Evolutionary conservation across 2,797 vertebrate species (phyloP), one percentile per base, ranked within the genome.

Genomic region (Delichon dasypus): DNA sequence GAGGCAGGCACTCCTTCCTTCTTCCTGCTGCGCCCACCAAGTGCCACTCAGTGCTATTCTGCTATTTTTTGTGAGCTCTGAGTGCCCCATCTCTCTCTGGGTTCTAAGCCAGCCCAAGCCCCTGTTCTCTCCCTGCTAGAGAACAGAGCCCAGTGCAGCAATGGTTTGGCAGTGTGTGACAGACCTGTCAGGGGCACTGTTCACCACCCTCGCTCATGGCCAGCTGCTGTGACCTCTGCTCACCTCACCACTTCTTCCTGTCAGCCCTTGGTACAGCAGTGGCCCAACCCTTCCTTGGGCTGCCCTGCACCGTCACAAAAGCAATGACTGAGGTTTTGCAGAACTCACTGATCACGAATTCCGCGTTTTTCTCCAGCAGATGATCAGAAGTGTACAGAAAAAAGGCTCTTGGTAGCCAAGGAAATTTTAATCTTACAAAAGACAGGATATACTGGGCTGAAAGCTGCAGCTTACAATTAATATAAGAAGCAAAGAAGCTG

Each of bases 301-400:
- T 78, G 67, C 64, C 51, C 75, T 67, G 38, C 34, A 11, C 64
- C 58, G 78, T 85, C 58, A 58, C 44, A 60, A 74, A 64, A 80
- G 29, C 65, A 64, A 38, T 12, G 54, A 36, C 13, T 42, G 58
- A 89, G 48, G 40, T 55, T 60, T 85, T 66, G 29, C 32, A 70
- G 67, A 61, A 48, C 53, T 76, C 14, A 1, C 10, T 51, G 21
- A 34, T 53, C 9, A 7, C 0, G 0, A 64, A 10, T 90, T 85
- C 21, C 75, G n/a, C 30, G 84, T 61, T 47, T 40, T 90, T 73
- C 47, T 89, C 22, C 44, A 34, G 3, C 1, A 48, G 36, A 79
- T 79, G 32, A 53, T 61, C 18, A 20, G 32, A 84, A 87, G 36
- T 32, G 15, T 53, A 50, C 51, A 70, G 36, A 71, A 90, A 82